Conservation (phyloP, 2,888 invertebrate genomes). For the Achlya flavicornis region DNA sequence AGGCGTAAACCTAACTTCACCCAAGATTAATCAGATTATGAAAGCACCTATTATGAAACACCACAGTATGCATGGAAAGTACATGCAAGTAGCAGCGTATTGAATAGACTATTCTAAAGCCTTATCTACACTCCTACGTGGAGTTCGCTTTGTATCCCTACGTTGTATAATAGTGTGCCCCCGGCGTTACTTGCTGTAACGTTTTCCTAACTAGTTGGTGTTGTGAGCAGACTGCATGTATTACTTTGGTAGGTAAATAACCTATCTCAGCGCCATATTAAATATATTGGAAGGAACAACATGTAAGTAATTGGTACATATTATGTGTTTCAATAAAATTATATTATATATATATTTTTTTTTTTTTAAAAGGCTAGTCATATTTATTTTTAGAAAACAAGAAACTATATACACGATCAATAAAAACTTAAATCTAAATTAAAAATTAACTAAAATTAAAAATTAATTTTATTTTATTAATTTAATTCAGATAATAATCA, state of each 20-base stretch:
- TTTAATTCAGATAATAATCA: too few relatives aligned
- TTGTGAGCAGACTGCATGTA: not conserved
- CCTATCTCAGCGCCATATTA: not conserved
- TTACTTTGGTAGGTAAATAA: not conserved
- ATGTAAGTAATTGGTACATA: too few relatives aligned
- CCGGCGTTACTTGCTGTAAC: not conserved
- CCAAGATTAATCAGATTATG: not conserved
- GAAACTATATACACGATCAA: too few relatives aligned
- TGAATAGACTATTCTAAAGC: conserved; percentile 4
- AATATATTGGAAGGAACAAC: not conserved
- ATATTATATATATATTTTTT: too few relatives aligned
- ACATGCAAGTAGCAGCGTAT: not conserved
- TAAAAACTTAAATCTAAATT: too few relatives aligned
- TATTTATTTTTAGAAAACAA: too few relatives aligned
- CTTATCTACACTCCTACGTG: conserved; percentile 14
- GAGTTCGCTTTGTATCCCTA: not conserved
- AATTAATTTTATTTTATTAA: too few relatives aligned
- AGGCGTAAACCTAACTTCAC: not conserved
- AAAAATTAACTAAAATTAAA: too few relatives aligned
- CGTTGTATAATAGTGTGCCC: not conserved
- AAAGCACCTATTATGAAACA: not conserved
- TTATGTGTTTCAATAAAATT: too few relatives aligned
- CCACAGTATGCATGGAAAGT: not conserved
- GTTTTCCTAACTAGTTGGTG: conserved; percentile 17
- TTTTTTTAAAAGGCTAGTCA: too few relatives aligned